Evolutionary conservation across 1,140 invertebrate genomes (phyloP), one percentile per base, ranked within the genome.

Genomic region (Agraylea sexmaculata): DNA sequence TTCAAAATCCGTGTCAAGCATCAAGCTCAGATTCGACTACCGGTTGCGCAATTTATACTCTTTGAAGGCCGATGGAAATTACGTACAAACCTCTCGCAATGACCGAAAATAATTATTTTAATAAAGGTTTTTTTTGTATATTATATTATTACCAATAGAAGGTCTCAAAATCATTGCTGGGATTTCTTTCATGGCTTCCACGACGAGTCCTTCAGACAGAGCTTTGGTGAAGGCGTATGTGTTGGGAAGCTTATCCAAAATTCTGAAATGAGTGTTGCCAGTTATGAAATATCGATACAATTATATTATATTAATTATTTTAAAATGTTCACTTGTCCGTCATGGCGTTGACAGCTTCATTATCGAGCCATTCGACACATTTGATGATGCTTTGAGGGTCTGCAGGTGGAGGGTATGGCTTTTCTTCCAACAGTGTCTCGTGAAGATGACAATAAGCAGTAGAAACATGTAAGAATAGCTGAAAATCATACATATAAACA

Each of bases 141-240:
- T 37, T 39, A 22, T 43, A 37, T 21, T 58, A 54, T 65, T 69
- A 81, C 82, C 85, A 53, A 93, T 90, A 1, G 88, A 91, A 10
- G 90, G 90, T 45, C 94, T 68, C 10, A 96, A 66, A 40, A 98
- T 87, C 22, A 90, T 74, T 0, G 83, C 66, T 3, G 93, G 94
- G 18, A 99, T 57, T 4, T 74, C 65, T 12, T 73, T 58, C 60
- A 82, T 79, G 22, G 75, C 68, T 56, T 91, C 85, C 20, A 83
- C 76, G 1, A 86, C 78, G 21, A 92, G 53, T 10, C 77, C 73
- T 64, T 94, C 89, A 0, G 84, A 81, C 7, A 93, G 56, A 1
- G 86, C 83, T 66, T 94, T 94, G 0, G 88, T 93, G 52, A 86
- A 93, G 1, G 87, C 88, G 51, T 94, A 93, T 0, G 87, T 88